Percentiles rank a stretch among this genome's conserved stretches.
Evolutionary conservation across 1,140 invertebrate genomes (phyloP).

Genomic region (Trypoxylus dichotomus): DNA sequence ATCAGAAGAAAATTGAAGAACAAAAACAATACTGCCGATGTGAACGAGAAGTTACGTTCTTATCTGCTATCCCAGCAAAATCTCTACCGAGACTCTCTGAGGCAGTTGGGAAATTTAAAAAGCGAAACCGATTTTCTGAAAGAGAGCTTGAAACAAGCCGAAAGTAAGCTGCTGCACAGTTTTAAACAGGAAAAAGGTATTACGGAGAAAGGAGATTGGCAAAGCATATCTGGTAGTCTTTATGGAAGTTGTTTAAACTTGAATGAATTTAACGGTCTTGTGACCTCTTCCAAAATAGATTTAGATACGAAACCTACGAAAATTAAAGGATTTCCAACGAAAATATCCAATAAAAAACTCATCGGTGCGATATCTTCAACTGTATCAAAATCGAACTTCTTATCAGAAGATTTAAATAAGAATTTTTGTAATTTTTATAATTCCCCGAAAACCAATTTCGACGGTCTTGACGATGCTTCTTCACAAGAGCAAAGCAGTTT

Average conservation of each 20-base stretch:
- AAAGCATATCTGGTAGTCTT: background rate
- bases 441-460: too few species aligned
- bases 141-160: constrained; percentile 34
- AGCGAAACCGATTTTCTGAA: constrained; percentile 40
- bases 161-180: constrained; percentile 25
- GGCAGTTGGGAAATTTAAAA: constrained; percentile 38
- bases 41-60: background rate
- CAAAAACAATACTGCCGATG: background rate
- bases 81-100: constrained; percentile 38
- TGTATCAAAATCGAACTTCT: too few species aligned
- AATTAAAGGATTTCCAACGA: background rate
- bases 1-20: constrained; percentile 34
- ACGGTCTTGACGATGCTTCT: background rate
- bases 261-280: background rate
- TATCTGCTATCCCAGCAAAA: constrained; percentile 38
- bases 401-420: too few species aligned
- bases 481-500: background rate
- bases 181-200: background rate
- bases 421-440: background rate
- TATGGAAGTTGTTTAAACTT: background rate
- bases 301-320: background rate
- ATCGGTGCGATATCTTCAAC: too few species aligned
- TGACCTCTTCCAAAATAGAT: background rate
- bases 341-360: too few species aligned
- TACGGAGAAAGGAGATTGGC: background rate